phyloP scores from a whole-genome alignment of 2,797 vertebrate species.

The Spinibarbus caldwelli region DNA sequence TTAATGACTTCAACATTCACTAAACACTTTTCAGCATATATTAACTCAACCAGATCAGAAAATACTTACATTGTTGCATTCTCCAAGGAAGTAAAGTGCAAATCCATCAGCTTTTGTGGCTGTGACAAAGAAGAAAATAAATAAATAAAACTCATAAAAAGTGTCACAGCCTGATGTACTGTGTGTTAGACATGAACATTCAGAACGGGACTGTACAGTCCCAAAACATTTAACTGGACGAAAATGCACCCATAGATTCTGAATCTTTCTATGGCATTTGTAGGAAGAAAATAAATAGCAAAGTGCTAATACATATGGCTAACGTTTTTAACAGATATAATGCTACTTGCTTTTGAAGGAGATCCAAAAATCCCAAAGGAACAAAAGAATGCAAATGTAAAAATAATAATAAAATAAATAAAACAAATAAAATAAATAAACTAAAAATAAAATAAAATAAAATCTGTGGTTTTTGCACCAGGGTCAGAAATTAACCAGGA shows the following conservation, averaged over 20 bases:
- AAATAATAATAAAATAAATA: too few species aligned
- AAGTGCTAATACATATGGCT: slow-evolving; percentile 20
- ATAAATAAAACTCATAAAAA: background rate
- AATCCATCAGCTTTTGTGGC: slow-evolving; percentile 99
- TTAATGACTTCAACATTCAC: background rate
- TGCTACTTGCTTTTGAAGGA: background rate
- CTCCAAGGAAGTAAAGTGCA: slow-evolving; percentile 99
- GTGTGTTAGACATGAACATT: background rate
- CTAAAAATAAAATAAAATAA: too few species aligned
- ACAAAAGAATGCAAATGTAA: background rate
- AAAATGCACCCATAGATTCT: background rate
- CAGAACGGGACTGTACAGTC: background rate
- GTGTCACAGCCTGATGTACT: background rate
- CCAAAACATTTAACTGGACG: background rate
- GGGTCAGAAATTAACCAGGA: background rate
- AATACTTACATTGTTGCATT: slow-evolving; percentile 98
- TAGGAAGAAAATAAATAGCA: background rate
- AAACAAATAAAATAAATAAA: too few species aligned
- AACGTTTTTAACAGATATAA: slow-evolving; percentile 2
- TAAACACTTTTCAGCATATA: background rate
- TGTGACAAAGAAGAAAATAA: slow-evolving; percentile 65
- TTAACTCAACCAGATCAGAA: background rate
- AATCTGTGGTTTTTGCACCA: background rate
- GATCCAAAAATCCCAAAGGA: background rate
- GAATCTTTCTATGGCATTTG: background rate